Evolutionary conservation across 2,113 vertebrate genomes (phyloP).

Genomic region (Petromus typicus): DNA sequence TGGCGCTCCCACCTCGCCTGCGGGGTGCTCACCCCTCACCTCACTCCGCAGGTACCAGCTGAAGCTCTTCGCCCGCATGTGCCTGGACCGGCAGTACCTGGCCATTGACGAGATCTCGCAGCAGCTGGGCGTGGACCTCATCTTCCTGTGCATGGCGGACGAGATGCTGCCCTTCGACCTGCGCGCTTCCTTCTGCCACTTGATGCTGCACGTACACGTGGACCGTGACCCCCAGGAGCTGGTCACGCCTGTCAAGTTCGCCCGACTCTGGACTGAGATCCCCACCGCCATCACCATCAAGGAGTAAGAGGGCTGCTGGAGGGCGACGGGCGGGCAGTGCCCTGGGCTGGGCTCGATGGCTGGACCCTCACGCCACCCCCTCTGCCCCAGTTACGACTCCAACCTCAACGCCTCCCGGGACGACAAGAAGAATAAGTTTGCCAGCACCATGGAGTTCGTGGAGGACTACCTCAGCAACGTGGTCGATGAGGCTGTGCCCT

Average conservation of each 20-base stretch:
- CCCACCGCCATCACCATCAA: conserved; percentile 97
- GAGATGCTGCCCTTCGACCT: conserved; percentile 97
- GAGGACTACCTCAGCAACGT: conserved; percentile 99
- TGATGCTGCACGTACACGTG: conserved; percentile 98
- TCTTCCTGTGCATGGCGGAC: conserved; percentile 99
- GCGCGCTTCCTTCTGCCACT: conserved; percentile 97
- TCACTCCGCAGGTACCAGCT: conserved; percentile 95
- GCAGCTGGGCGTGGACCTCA: conserved; percentile 97
- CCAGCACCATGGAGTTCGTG: conserved; percentile 97
- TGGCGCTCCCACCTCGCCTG: accelerated
- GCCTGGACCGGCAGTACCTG: conserved; percentile 97
- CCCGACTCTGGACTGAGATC: conserved; percentile 98
- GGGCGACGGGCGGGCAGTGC: background rate
- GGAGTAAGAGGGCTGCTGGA: conserved; percentile 89
- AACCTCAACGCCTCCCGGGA: conserved; percentile 95
- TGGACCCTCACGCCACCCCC: background rate
- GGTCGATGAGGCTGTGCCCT: conserved; percentile 95
- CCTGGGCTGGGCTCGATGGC: background rate
- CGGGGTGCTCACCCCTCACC: background rate
- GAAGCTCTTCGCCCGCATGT: conserved; percentile 98
- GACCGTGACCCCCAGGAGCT: conserved; percentile 98
- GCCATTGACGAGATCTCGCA: conserved; percentile 99
- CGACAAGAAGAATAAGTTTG: conserved; percentile 99
- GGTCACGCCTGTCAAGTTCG: conserved; percentile 97
- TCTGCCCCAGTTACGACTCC: conserved; percentile 93